Evolutionary conservation across 2,797 vertebrate genomes (phyloP), one percentile per base, ranked within the genome.

Genomic region (Parauchenoglanis punctatus): DNA sequence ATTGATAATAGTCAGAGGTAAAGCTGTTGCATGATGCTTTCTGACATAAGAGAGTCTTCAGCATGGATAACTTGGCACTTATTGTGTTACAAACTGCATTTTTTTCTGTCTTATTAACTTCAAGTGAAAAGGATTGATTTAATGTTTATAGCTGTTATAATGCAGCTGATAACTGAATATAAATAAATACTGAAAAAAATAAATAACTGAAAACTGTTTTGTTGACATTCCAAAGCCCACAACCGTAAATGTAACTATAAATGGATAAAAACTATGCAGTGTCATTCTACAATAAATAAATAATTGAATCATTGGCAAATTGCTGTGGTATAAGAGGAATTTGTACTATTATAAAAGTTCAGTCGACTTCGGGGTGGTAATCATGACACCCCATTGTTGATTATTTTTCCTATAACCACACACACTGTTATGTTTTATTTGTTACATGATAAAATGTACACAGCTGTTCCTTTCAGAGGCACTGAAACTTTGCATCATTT

Each of bases 401-500:
- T 68, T 83, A 52, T 40, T 54, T 52, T 83, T 83, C 28, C 17
- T 68, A 7, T 68, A 83, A 54, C 4, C 46, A 7, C 17, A 83
- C 46, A 67, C n/a, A 63, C 46, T 83, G 46, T 83, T 10, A 18
- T 54, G 18, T 72, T 59, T 12, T 68, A 49, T 56, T 86, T 3
- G 44, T 31, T 68, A 54, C 46, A 68, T 83, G 11, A 0, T 68
- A 44, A 63, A 35, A 54, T 25, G 15, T 68, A 35, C 28, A 35
- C 49, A 83, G 46, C 63, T 68, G n/a, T 23, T 59, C n/a, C 63
- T 54, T 88, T 67, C 23, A 77, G 8, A 54, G 8, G 81, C 90
- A 86, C 83, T 86, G 75, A 85, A 87, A 87, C 63, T 68, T 54
- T 81, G 54, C 61, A 76, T 76, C 25, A 46, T 35, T 28, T 67